A percentile compares a stretch with the other conserved stretches of the same genome.
phyloP scores from a whole-genome alignment of 2,113 vertebrate species.

The Nycticryphes semicollaris region DNA sequence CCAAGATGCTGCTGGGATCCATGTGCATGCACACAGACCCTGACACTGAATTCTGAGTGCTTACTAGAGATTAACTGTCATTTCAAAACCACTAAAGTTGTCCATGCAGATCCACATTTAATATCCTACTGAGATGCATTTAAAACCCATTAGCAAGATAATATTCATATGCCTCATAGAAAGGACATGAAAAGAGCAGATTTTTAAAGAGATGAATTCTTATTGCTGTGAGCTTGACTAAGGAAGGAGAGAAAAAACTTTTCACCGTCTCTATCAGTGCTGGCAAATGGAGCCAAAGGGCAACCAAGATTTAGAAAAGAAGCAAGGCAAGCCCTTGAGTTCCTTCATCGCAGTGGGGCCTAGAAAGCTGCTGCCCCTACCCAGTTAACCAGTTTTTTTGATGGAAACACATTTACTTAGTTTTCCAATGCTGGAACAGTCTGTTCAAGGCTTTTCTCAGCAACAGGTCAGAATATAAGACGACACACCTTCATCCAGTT shows the following conservation, averaged over 20 bases:
- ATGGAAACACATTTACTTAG: neutral
- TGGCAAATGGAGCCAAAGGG: neutral
- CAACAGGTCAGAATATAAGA: neutral
- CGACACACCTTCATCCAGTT: neutral
- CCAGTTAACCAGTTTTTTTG: neutral
- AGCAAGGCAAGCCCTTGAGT: neutral
- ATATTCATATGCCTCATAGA: conserved; percentile 14
- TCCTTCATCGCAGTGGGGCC: neutral
- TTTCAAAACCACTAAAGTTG: conserved; percentile 45
- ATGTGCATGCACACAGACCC: neutral
- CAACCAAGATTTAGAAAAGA: neutral
- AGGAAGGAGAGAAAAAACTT: neutral
- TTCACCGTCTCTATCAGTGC: neutral
- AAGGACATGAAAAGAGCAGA: conserved; percentile 12
- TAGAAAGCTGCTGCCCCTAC: neutral
- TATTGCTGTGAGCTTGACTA: neutral
- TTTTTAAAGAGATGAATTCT: conserved; percentile 5
- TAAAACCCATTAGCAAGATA: conserved; percentile 34
- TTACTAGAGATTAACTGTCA: conserved; percentile 28
- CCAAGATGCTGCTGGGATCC: conserved; percentile 2
- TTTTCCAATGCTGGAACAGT: neutral
- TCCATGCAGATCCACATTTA: conserved; percentile 48
- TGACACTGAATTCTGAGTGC: neutral
- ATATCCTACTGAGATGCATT: conserved; percentile 50
- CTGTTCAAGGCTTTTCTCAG: neutral